A percentile compares a stretch with the other conserved stretches of the same genome.
Evolutionary conservation across 2,113 vertebrate genomes (phyloP).

Genomic region (Semnornis frantzii): DNA sequence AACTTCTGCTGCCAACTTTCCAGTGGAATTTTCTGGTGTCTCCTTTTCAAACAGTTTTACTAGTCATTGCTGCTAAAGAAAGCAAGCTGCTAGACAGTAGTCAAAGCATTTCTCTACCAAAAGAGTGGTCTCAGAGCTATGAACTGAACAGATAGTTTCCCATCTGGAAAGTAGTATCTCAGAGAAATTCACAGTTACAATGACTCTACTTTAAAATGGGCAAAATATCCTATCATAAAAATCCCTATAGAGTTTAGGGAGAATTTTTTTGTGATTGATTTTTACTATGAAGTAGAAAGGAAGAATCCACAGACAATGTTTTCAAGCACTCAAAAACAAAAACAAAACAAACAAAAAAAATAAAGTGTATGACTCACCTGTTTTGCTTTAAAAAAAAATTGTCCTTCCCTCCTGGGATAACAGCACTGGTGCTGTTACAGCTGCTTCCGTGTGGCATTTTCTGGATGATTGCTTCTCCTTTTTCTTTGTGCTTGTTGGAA

Average conservation of each 20-base stretch:
- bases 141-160: not conserved
- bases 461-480: not conserved
- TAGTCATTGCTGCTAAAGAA: not conserved
- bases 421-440: not conserved
- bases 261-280: not conserved
- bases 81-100: not conserved
- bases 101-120: not conserved
- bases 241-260: not conserved
- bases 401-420: not conserved
- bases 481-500: not conserved
- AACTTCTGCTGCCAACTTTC: not conserved
- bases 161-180: not conserved
- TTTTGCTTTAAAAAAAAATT: not conserved
- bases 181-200: not conserved
- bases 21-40: not conserved
- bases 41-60: not conserved
- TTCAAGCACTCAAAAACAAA: not conserved
- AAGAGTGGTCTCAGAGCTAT: slow-evolving; percentile 6
- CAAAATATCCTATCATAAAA: not conserved
- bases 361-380: not conserved
- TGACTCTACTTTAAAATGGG: not conserved
- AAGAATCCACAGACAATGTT: not conserved
- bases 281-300: not conserved
- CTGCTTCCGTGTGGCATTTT: not conserved
- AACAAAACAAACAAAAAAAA: no score